Conservation (phyloP, 1,140 invertebrate species). For the Hylaeus volcanicus region DNA sequence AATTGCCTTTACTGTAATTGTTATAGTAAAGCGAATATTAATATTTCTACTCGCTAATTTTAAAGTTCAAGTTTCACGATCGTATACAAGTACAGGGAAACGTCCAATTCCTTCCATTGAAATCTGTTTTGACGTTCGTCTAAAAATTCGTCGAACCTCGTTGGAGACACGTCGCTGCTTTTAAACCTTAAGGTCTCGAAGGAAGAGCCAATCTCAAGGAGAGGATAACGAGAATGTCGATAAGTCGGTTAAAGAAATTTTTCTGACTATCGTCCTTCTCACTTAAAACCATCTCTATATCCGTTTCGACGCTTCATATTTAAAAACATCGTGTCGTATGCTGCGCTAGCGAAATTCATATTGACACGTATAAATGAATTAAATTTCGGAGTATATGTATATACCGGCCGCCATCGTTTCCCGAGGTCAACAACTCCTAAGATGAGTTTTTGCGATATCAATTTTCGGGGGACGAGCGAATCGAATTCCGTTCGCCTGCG, state of each 20-base stretch:
- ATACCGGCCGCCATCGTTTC: background rate
- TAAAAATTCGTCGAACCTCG: background rate
- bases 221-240: too few relatives aligned
- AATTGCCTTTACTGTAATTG: too few relatives aligned
- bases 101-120: background rate
- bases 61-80: background rate
- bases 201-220: background rate
- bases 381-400: background rate
- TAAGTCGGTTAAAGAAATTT: background rate
- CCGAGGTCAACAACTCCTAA: constrained; percentile 33
- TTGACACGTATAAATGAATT: constrained; percentile 33
- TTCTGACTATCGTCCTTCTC: background rate
- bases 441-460: background rate
- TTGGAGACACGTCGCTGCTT: too few relatives aligned
- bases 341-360: constrained; percentile 14
- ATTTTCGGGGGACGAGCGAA: background rate
- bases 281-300: background rate
- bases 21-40: too few relatives aligned
- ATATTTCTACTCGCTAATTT: background rate
- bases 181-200: too few relatives aligned
- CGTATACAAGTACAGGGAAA: too few relatives aligned
- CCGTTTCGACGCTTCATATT: background rate
- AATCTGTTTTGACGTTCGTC: background rate
- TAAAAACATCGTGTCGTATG: background rate
- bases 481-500: background rate